Conservation (phyloP, 2,113 vertebrate species). For the Protobothrops mucrosquamatus region DNA sequence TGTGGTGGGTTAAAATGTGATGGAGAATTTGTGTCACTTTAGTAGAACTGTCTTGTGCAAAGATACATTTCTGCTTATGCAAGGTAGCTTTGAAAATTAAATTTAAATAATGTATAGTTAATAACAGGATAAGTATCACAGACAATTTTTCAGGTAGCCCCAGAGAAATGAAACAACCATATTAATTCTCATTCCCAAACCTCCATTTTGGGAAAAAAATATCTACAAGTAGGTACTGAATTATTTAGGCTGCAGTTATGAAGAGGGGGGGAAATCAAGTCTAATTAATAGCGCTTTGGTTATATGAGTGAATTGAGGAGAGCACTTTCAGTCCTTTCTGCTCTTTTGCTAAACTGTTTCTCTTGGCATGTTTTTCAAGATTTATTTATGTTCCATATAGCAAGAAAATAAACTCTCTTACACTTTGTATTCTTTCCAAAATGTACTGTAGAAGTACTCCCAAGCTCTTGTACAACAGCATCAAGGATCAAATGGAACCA, state of each 20-base stretch:
- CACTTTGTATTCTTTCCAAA: background rate
- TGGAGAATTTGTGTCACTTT: background rate
- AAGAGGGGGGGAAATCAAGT: background rate
- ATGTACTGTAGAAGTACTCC: background rate
- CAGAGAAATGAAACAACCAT: background rate
- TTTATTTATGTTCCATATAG: background rate
- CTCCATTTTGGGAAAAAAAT: background rate
- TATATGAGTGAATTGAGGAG: background rate
- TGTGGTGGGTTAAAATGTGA: background rate
- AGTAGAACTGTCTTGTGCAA: background rate
- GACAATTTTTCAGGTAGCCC: background rate
- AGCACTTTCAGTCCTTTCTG: background rate
- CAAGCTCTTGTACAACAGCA: no score
- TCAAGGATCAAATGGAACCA: background rate
- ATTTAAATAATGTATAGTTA: background rate
- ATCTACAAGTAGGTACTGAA: background rate
- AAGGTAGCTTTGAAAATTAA: background rate
- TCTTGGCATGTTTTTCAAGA: background rate
- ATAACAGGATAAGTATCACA: background rate
- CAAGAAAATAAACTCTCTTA: background rate
- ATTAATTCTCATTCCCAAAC: background rate
- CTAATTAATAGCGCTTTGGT: background rate
- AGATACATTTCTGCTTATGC: background rate
- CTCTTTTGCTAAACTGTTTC: background rate
- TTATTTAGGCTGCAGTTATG: background rate